These are phyloP conservation scores for Parazoanthus swiftii DNA, from an alignment of 92 coral and sea anemone species.

Conservation along the genomic window DNA sequence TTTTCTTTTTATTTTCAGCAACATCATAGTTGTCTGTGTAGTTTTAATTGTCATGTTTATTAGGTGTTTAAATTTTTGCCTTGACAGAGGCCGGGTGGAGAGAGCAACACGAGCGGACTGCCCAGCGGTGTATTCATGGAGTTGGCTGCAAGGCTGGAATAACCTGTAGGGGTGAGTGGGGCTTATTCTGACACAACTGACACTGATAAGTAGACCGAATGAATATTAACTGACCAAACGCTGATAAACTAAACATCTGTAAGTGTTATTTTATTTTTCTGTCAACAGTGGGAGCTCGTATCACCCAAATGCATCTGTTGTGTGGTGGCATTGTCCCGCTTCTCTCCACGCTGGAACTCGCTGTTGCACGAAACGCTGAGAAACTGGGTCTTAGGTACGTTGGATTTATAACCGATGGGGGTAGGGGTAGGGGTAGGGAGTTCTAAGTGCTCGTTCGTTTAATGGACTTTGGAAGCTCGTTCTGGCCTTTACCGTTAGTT, in stretches of 20 bases:
- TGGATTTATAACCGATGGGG: not conserved
- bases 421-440: not conserved
- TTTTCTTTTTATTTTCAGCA: too few relatives aligned
- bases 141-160: slow-evolving; percentile 80
- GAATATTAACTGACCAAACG: too few relatives aligned
- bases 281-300: slow-evolving; percentile 85
- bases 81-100: slow-evolving; percentile 90
- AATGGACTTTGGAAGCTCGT: too few relatives aligned
- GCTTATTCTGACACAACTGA: too few relatives aligned
- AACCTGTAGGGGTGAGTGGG: slow-evolving; percentile 73
- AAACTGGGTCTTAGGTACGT: slow-evolving; percentile 83
- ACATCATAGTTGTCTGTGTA: too few relatives aligned
- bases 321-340: slow-evolving; percentile 97
- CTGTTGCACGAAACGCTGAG: slow-evolving; percentile 78
- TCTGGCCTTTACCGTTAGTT: too few relatives aligned
- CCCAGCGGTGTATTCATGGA: slow-evolving; percentile 91
- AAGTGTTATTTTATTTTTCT: not conserved
- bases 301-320: slow-evolving; percentile 82
- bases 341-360: slow-evolving; percentile 84
- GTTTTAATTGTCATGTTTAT: not conserved
- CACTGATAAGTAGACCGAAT: too few relatives aligned
- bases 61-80: not conserved
- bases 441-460: too few relatives aligned
- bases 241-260: not conserved
- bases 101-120: slow-evolving; percentile 83